Evolutionary conservation across 2,797 vertebrate species (phyloP), one percentile per base, ranked within the genome.

Genomic region (Sphenodon punctatus): DNA sequence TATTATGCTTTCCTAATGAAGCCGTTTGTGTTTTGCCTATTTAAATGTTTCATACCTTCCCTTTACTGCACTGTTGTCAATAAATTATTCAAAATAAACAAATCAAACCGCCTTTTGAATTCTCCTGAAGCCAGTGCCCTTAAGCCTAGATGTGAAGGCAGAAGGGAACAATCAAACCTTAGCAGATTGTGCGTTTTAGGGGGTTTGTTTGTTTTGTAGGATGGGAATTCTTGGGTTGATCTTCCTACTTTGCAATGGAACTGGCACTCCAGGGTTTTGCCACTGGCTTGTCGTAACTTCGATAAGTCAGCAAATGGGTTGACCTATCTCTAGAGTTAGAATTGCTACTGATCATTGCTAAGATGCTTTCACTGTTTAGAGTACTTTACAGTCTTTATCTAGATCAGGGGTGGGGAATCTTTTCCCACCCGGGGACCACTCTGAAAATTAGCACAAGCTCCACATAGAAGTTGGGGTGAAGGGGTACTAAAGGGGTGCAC

Each of bases 1-100:
- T 71, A n/a, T 56, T 88, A 59, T 87, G 23, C 42, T 88, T 78
- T 76, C 72, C 88, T 92, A 90, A 87, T 82, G 82, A 93, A 38
- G 66, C 73, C 51, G 60, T 66, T 75, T 8, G 3, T 80, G 73
- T 88, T 92, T 91, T 91, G 75, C 78, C 89, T 88, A 16, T 90
- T 81, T 87, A 75, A 86, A 86, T 90, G 73, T 80, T 90, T 79
- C 86, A 69, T 87, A 49, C 8, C 25, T 81, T 86, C 84, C 43
- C 67, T 87, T 80, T 72, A 30, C 48, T 61, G 73, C 2, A 2
- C 75, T 78, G 43, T 75, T 91, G 85, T 86, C 81, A 88, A 72
- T 83, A 88, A 83, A 80, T 75, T 48, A 73, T 67, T 79, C 65
- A 45, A 30, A 15, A 30, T 32, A 76, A 77, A n/a, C 36, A 76